Evolutionary conservation across 2,797 vertebrate species (phyloP).

Genomic region (Sebastes matsubarae): DNA sequence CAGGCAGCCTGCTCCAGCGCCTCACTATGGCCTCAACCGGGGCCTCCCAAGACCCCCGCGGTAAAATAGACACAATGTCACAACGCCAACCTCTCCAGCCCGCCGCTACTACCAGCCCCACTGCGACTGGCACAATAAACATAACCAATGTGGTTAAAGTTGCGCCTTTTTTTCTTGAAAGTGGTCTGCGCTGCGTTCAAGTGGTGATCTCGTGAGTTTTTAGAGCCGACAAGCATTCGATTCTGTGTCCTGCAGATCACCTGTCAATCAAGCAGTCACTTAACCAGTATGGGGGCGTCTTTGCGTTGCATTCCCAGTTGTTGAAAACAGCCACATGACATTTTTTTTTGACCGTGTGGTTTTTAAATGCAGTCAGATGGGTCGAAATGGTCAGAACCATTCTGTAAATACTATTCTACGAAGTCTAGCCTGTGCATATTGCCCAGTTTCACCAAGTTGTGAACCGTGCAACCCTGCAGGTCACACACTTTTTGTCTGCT

Average conservation of each 20-base stretch:
- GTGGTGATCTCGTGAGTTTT: constrained; percentile 29
- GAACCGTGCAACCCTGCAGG: constrained; percentile 39
- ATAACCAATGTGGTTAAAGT: constrained; percentile 47
- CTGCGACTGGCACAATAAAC: constrained; percentile 37
- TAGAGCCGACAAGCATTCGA: constrained; percentile 1
- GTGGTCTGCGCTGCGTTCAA: constrained; percentile 42
- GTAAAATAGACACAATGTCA: constrained; percentile 66
- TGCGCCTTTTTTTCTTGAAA: constrained; percentile 51
- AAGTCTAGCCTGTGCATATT: constrained; percentile 7
- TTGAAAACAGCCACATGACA: neutral
- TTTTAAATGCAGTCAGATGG: constrained; percentile 5
- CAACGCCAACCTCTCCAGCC: constrained; percentile 55
- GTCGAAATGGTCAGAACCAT: neutral
- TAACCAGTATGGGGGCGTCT: neutral
- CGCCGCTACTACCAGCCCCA: constrained; percentile 16
- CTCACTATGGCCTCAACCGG: constrained; percentile 60
- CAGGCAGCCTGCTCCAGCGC: constrained; percentile 60
- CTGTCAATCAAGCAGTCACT: constrained; percentile 53
- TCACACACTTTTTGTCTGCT: constrained; percentile 29
- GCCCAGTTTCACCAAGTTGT: constrained; percentile 11
- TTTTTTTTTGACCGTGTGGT: neutral
- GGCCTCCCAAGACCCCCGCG: constrained; percentile 57
- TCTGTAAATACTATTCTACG: constrained; percentile 37
- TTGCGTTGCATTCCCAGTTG: neutral
- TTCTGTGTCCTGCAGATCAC: constrained; percentile 31